Percentiles rank a stretch among this genome's conserved stretches.
Evolutionary conservation across 2,797 vertebrate species (phyloP).

Genomic region (Neosilurus mollespiculum): DNA sequence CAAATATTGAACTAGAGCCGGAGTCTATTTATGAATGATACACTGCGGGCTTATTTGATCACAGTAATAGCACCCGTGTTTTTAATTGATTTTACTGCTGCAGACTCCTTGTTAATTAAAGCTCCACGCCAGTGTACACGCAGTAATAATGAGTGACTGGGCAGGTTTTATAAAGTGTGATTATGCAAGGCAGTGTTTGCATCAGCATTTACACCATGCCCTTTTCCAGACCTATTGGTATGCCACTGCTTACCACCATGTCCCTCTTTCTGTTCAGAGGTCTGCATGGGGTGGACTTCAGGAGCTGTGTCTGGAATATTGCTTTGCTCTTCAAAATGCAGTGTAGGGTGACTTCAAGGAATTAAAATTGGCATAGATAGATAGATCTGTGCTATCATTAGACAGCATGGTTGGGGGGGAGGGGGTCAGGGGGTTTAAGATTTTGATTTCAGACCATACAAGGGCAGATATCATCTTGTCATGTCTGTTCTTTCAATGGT

Average conservation of each 20-base stretch:
- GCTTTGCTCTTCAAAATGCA: constrained; percentile 67
- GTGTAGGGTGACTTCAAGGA: constrained; percentile 65
- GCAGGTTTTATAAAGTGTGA: constrained; percentile 57
- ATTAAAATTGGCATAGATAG: constrained; percentile 68
- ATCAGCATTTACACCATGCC: constrained; percentile 55
- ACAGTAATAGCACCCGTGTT: constrained; percentile 36
- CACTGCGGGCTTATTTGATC: constrained; percentile 38
- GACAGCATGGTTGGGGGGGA: constrained; percentile 61
- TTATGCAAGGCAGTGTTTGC: constrained; percentile 64
- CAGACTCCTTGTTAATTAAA: constrained; percentile 56
- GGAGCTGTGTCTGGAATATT: constrained; percentile 67
- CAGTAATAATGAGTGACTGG: constrained; percentile 56
- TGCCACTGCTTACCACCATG: constrained; percentile 61
- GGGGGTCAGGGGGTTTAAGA: constrained; percentile 53
- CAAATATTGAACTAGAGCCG: constrained; percentile 41
- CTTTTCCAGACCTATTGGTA: constrained; percentile 67
- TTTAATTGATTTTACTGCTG: constrained; percentile 43
- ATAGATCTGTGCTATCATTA: constrained; percentile 71
- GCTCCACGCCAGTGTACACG: constrained; percentile 47
- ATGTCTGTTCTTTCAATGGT: constrained; percentile 2
- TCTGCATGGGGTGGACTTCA: constrained; percentile 59
- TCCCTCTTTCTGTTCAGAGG: constrained; percentile 66
- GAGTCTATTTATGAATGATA: constrained; percentile 41
- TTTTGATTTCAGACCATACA: constrained; percentile 51
- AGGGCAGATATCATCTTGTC: constrained; percentile 41